Conservation (phyloP, 1,140 invertebrate species). For the Mercenaria mercenaria region DNA sequence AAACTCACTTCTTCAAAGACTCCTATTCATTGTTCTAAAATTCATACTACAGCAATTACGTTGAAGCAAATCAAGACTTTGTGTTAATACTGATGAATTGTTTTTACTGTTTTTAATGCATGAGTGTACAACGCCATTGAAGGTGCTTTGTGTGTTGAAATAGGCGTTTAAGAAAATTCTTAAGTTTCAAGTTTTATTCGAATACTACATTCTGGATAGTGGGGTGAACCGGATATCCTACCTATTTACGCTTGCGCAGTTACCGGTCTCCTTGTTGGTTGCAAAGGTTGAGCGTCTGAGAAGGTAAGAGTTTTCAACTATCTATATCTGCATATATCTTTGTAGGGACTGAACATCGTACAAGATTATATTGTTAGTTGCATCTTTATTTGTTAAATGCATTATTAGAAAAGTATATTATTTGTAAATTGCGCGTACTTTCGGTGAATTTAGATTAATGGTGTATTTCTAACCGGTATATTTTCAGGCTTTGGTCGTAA, state of each 20-base stretch:
- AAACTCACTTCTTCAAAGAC: too few relatives aligned
- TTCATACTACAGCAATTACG: too few relatives aligned
- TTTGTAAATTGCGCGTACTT: not conserved
- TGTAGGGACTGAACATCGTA: not conserved
- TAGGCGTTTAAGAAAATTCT: too few relatives aligned
- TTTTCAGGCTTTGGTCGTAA: conserved; percentile 2
- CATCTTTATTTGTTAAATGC: not conserved
- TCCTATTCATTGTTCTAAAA: too few relatives aligned
- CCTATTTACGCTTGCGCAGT: conserved; percentile 44
- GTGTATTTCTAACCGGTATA: conserved; percentile 12
- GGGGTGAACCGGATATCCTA: not conserved
- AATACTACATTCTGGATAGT: not conserved
- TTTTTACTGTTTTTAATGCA: too few relatives aligned
- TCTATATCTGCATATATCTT: not conserved
- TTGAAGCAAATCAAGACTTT: too few relatives aligned
- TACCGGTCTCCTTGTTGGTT: conserved; percentile 53
- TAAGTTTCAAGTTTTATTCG: too few relatives aligned
- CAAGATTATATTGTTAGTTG: not conserved
- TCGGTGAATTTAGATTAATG: not conserved
- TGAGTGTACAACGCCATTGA: too few relatives aligned
- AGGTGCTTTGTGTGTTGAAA: too few relatives aligned
- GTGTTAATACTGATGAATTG: too few relatives aligned
- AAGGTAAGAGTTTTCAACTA: not conserved
- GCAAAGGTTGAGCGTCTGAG: conserved; percentile 45
- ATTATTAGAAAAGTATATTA: not conserved